Conservation (phyloP, 2,888 invertebrate species). For the Loripinus fragilis region DNA sequence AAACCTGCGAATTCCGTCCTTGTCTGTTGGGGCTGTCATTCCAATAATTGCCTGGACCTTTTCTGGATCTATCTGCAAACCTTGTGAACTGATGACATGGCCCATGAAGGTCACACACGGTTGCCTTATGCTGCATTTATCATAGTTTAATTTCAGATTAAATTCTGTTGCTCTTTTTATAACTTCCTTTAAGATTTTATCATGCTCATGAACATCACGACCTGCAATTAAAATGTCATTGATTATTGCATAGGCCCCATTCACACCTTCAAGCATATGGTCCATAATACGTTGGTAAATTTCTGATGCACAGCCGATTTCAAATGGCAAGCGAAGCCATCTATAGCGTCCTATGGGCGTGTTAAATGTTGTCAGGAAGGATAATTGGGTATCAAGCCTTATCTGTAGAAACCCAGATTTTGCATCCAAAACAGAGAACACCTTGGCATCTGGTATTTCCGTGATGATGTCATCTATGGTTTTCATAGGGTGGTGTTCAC, state of each 20-base stretch:
- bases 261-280: conserved; percentile 42
- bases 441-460: conserved; percentile 21
- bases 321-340: conserved; percentile 59
- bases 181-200: conserved; percentile 38
- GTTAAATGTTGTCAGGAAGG: conserved; percentile 56
- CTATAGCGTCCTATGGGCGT: conserved; percentile 61
- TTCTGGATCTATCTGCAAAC: conserved; percentile 53
- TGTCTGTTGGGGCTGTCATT: conserved; percentile 45
- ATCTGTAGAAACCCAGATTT: conserved; percentile 60
- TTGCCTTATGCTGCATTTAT: conserved; percentile 44
- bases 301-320: conserved; percentile 57
- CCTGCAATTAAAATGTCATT: conserved; percentile 60
- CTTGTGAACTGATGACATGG: conserved; percentile 47
- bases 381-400: conserved; percentile 49
- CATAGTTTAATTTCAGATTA: conserved; percentile 54
- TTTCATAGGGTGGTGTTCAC: conserved; percentile 28
- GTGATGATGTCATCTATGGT: conserved; percentile 29
- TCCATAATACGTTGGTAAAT: conserved; percentile 49
- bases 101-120: conserved; percentile 53
- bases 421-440: conserved; percentile 4
- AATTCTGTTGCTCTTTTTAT: conserved; percentile 36
- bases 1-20: conserved; percentile 29
- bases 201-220: conserved; percentile 42
- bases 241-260: conserved; percentile 44
- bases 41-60: conserved; percentile 47